Evolutionary conservation across 1,140 invertebrate genomes (phyloP), one percentile per base, ranked within the genome.

Genomic region (Cyclina sinensis): DNA sequence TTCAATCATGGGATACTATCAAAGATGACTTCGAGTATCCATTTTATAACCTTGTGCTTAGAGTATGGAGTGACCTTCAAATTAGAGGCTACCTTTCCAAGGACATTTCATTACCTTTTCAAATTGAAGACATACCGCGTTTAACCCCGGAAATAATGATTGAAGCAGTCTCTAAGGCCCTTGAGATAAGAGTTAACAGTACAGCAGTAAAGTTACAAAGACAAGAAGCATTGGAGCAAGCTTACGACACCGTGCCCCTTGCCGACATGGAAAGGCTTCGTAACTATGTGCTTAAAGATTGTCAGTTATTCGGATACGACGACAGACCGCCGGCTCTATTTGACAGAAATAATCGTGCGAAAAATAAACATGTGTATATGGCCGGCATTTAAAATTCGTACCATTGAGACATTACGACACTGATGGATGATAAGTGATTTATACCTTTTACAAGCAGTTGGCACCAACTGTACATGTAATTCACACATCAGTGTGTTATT

Each of bases 61-160:
- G 90, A 12, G 59, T 87, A 9, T 92, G 91, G 91, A 85, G 86
- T 46, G 78, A 84, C 46, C n/a, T 92, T 24, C 90, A 91, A 82
- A 88, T 91, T 21, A 57, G 91, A 81, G 91, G 91, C 5, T 59
- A 91, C 46, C 35, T 92, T 9, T 81, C 88, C 0, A 87, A 87
- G 48, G 24, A 82, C 5, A 74, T 70, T 21, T 11, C 62, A 0
- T 80, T 90, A 48, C 88, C 89, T 30, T 89, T 85, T 37, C 30
- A 57, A 48, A 16, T 30, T 11, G 21, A n/a, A 24, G 59, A 68
- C 7, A 27, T 43, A 7, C 48, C 14, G 11, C 43, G 5, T 32
- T 18, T 83, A 30, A 83, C 21, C 21, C 5, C 7, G 9, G 3
- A 48, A 3, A 59, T 48, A 9, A 18, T 70, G 37, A 32, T 68